A percentile compares a stretch with the other conserved stretches of the same genome.
These are phyloP conservation scores for Platerodrilus igneus DNA, from an alignment of 2,888 invertebrate species.

Conservation along the genomic window DNA sequence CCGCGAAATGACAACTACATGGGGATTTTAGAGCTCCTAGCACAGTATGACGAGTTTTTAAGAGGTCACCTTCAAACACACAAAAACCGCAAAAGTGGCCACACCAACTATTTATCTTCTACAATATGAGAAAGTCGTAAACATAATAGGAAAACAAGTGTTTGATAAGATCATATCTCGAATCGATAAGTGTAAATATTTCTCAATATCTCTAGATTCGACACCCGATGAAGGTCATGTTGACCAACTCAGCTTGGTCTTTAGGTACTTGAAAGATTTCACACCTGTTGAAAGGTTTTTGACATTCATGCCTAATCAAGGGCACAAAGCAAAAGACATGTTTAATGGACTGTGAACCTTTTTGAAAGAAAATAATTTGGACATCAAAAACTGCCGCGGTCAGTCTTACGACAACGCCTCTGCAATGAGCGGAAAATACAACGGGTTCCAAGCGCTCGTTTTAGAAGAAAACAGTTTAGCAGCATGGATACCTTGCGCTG, in stretches of 20 bases:
- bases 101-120: conserved; percentile 31
- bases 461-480: no score
- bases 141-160: no score
- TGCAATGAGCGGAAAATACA: conserved; percentile 35
- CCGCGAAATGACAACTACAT: conserved; percentile 32
- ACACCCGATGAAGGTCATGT: conserved; percentile 35
- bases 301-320: conserved; percentile 32
- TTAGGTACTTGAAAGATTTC: conserved; percentile 34
- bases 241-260: conserved; percentile 36
- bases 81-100: conserved; percentile 29
- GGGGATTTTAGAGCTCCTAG: conserved; percentile 31
- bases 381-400: no score
- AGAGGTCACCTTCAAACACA: conserved; percentile 28
- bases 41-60: conserved; percentile 33
- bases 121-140: conserved; percentile 37
- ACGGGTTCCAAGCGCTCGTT: conserved; percentile 34
- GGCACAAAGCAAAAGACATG: conserved; percentile 36
- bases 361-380: no score
- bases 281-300: conserved; percentile 36
- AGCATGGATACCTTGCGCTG: no score
- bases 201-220: conserved; percentile 29
- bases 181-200: conserved; percentile 31
- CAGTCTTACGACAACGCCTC: conserved; percentile 36
- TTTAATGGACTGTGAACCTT: no score
- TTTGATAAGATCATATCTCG: conserved; percentile 33